These are phyloP conservation scores for Litocranius walleri DNA, from an alignment of 2,113 vertebrate species.

Conservation along the genomic window DNA sequence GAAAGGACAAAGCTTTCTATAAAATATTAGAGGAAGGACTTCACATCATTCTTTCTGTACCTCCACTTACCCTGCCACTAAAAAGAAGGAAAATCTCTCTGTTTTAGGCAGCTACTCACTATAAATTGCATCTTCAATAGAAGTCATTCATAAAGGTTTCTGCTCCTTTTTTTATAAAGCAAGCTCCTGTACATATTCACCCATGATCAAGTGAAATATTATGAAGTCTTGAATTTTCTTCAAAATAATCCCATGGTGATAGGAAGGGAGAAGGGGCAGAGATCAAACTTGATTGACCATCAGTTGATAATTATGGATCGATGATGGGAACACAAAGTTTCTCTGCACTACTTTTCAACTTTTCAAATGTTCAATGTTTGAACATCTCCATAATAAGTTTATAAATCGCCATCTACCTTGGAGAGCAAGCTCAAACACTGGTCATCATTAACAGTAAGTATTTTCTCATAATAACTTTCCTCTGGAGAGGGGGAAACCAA, in stretches of 20 bases:
- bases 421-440: not conserved
- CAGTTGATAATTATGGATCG: not conserved
- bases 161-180: not conserved
- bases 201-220: not conserved
- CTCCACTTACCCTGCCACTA: not conserved
- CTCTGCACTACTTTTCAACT: not conserved
- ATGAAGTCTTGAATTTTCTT: slow-evolving; percentile 7
- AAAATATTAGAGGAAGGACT: not conserved
- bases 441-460: not conserved
- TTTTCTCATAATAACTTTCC: not conserved
- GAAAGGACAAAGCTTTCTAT: not conserved
- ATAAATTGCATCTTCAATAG: not conserved
- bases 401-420: not conserved
- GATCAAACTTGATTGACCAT: not conserved
- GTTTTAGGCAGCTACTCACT: not conserved
- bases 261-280: not conserved
- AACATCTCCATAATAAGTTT: not conserved
- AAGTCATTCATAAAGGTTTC: not conserved
- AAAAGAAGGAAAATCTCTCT: not conserved
- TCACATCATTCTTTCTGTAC: not conserved
- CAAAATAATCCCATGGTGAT: not conserved
- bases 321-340: not conserved
- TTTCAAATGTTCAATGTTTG: not conserved
- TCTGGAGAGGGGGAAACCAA: not conserved
- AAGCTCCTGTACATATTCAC: not conserved